Conservation (phyloP, 2,113 vertebrate species). For the Uria lomvia region DNA sequence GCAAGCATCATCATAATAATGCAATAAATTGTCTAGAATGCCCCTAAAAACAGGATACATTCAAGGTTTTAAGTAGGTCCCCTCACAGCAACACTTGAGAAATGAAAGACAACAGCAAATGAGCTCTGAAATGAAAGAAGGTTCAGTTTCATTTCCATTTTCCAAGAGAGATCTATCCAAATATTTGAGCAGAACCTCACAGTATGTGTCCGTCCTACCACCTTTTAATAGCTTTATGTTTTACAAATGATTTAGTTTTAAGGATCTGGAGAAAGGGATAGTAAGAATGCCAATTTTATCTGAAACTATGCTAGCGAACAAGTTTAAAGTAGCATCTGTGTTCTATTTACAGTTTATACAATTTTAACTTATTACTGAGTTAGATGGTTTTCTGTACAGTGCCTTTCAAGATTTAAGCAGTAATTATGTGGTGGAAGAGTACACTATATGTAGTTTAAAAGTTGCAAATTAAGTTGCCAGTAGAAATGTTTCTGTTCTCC, state of each 20-base stretch:
- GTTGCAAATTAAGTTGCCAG: neutral
- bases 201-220: neutral
- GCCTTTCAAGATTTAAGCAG: neutral
- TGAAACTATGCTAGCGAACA: neutral
- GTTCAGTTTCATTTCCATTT: slow-evolving; percentile 49
- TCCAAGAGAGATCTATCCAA: slow-evolving; percentile 36
- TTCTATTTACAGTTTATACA: neutral
- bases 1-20: neutral
- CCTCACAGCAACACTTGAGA: neutral
- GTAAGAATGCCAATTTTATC: neutral
- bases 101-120: neutral
- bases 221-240: slow-evolving; percentile 30
- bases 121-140: slow-evolving; percentile 44
- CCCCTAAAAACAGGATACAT: neutral
- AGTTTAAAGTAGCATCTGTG: neutral
- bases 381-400: neutral
- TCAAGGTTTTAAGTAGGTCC: neutral
- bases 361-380: neutral
- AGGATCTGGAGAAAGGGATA: neutral
- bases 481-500: neutral
- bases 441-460: neutral
- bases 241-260: slow-evolving; percentile 34
- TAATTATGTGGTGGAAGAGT: neutral
- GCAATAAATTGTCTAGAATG: neutral
- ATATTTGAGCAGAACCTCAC: slow-evolving; percentile 45